Conservation (phyloP, 2,888 invertebrate species). For the Amphipoea oculea region DNA sequence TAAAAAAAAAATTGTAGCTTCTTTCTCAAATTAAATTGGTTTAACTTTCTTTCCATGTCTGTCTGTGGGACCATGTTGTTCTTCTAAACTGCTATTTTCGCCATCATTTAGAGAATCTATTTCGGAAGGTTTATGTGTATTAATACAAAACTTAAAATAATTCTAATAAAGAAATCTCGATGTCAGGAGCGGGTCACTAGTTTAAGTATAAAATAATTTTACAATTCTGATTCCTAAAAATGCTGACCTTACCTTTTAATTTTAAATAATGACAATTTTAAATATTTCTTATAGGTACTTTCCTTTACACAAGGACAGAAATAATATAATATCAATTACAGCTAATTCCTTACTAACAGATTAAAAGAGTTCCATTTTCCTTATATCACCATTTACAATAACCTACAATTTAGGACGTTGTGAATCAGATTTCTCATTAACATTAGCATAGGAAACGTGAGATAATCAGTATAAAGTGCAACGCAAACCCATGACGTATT, state of each 20-base stretch:
- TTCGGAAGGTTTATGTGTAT: neutral
- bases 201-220: neutral
- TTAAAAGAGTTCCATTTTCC: conserved; percentile 28
- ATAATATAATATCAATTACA: neutral
- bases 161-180: neutral
- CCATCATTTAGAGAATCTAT: neutral
- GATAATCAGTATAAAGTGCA: conserved; percentile 39
- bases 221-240: neutral
- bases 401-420: conserved; percentile 7
- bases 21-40: neutral
- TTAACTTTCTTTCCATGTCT: neutral
- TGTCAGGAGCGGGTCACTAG: too few relatives aligned
- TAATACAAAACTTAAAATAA: too few relatives aligned
- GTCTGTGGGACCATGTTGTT: neutral
- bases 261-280: neutral
- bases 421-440: conserved; percentile 54
- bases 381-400: conserved; percentile 3
- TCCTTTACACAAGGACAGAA: neutral
- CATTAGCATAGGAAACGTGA: conserved; percentile 13
- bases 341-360: neutral
- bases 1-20: neutral
- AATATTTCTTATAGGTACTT: neutral
- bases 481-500: conserved; percentile 63
- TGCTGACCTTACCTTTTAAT: neutral
- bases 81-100: neutral